phyloP scores from a whole-genome alignment of 2,888 invertebrate species.

The Neoitamus cyanurus region DNA sequence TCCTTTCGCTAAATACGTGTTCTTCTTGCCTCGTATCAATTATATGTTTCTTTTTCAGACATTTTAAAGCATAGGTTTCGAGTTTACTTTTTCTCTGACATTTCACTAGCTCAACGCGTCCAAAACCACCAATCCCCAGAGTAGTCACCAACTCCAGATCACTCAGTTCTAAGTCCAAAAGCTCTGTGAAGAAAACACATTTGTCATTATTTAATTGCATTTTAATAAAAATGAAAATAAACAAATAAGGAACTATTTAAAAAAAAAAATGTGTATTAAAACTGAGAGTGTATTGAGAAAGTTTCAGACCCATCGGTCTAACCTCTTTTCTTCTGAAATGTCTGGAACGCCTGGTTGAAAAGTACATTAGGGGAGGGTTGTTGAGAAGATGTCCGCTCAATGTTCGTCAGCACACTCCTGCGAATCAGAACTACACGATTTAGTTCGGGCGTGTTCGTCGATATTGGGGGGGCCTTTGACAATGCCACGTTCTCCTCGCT shows the following conservation, averaged over 20 bases:
- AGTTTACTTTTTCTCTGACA: slow-evolving; percentile 69
- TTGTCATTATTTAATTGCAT: neutral
- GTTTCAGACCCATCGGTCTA: too few relatives aligned
- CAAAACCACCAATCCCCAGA: slow-evolving; percentile 93
- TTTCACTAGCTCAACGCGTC: slow-evolving; percentile 84
- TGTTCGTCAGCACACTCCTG: too few relatives aligned
- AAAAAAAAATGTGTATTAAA: too few relatives aligned
- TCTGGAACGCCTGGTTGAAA: too few relatives aligned
- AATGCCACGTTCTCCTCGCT: too few relatives aligned
- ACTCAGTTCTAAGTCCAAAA: slow-evolving; percentile 76
- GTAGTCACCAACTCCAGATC: slow-evolving; percentile 87
- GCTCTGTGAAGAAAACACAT: slow-evolving; percentile 66
- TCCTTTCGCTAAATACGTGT: slow-evolving; percentile 88
- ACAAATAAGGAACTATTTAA: neutral
- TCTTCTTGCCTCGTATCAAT: slow-evolving; percentile 90
- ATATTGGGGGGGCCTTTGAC: too few relatives aligned
- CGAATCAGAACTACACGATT: too few relatives aligned
- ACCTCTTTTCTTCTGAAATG: too few relatives aligned
- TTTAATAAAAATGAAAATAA: neutral
- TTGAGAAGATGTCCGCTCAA: too few relatives aligned
- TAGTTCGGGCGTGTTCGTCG: too few relatives aligned
- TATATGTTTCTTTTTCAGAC: slow-evolving; percentile 89
- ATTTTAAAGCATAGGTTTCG: slow-evolving; percentile 83
- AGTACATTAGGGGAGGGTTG: too few relatives aligned
- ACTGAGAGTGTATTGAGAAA: too few relatives aligned